Base-by-base conservation (phyloP, 2,113 vertebrate species). In the Cyprinodon variegatus region DNA sequence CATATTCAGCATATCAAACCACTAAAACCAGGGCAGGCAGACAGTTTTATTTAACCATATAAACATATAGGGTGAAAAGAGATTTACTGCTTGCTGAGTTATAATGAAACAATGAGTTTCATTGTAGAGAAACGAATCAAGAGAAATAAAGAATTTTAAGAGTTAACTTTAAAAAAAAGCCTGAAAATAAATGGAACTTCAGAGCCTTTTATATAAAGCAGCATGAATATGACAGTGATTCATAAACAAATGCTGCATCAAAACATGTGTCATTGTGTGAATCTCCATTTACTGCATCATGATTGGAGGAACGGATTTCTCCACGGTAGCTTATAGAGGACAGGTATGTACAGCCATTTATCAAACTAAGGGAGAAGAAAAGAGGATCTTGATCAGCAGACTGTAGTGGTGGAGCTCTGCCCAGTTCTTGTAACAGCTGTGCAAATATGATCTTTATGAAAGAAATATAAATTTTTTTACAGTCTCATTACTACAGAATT, bases 81-180 rank as follows among this genome's bases (percentile, higher is more conserved):
- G 20, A 10, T 22, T 62, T 15, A 65, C 66, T 70, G 36, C 73
- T 78, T 50, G 74, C 66, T 78, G 69, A 29, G 67, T 6, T 62
- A 69, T 66, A 74, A 78, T 74, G 46, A 66, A 82, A 81, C 69
- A 65, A 87, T 67, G 2, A 4, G 2, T 70, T 48, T 82, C 22
- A 62, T 53, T 80, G 61, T 12, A 22, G 43, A 10, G 41, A 61
- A 3, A 29, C 22, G 39, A 79, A 45, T 36, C 22, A 45, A 17
- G 48, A 68, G 70, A 15, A 63, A 61, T 43, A 57, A 65, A 3
- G 65, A 70, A 57, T 75, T 29, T 65, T 36, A 22, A 76, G 45
- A 71, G 3, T 48, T 39, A 61, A 74, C 72, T 81, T 61, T 68
- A 76, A 65, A 50, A 53, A 72, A 43, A 17, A 20, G 48, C 41